Conservation (phyloP, 2,888 invertebrate genomes). For the Elegia similella region DNA sequence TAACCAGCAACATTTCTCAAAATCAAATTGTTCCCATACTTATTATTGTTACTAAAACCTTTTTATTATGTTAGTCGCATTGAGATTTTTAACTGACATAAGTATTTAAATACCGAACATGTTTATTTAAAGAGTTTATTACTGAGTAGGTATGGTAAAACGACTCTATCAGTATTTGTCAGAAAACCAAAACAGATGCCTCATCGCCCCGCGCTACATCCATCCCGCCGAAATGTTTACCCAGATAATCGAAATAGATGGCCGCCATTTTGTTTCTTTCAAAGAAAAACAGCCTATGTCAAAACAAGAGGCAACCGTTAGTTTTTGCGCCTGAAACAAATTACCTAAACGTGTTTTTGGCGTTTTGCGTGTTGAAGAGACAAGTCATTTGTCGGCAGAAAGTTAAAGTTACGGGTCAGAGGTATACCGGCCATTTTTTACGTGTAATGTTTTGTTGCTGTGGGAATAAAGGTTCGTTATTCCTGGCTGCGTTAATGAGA, state of each 20-base stretch:
- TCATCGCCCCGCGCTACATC: not conserved
- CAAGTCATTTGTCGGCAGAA: conserved; percentile 14
- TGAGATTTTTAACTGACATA: no score
- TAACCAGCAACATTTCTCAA: no score
- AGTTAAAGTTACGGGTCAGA: conserved; percentile 16
- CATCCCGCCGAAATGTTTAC: conserved; percentile 11
- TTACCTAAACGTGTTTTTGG: conserved; percentile 18
- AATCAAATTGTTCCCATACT: no score
- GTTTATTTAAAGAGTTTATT: no score
- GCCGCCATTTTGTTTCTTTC: conserved; percentile 10
- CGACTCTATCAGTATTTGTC: not conserved
- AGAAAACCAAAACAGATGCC: not conserved
- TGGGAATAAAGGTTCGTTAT: conserved; percentile 7
- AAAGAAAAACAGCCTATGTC: conserved; percentile 16
- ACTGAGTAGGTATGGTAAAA: no score
- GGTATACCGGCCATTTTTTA: conserved; percentile 12
- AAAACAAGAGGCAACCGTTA: conserved; percentile 14
- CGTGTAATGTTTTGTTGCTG: conserved; percentile 4
- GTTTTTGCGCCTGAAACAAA: conserved; percentile 15
- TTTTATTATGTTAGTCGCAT: no score
- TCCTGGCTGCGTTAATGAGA: conserved; percentile 1
- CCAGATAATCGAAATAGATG: conserved; percentile 15
- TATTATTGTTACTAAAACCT: no score
- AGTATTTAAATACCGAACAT: no score
- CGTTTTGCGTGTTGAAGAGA: conserved; percentile 17